Conservation (phyloP, 2,113 vertebrate genomes). For the Podiceps cristatus region DNA sequence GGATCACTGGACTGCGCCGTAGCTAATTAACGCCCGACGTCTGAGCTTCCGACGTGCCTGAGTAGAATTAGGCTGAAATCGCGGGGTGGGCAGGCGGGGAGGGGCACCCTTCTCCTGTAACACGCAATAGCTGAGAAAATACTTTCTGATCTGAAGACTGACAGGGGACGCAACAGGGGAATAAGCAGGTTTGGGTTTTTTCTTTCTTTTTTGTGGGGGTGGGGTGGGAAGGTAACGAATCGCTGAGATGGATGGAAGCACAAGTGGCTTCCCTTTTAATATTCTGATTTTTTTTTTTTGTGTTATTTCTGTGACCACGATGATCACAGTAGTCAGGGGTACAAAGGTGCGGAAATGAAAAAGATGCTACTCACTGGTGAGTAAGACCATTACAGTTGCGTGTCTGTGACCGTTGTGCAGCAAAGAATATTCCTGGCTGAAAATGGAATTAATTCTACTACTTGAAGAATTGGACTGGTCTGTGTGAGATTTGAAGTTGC, state of each 20-base stretch:
- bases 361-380: neutral
- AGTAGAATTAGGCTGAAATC: neutral
- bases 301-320: neutral
- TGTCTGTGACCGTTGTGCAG: neutral
- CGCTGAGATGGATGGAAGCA: neutral
- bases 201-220: neutral
- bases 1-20: neutral
- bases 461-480: slow-evolving; percentile 65
- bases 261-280: neutral
- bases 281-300: neutral
- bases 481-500: slow-evolving; percentile 54
- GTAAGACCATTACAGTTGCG: neutral
- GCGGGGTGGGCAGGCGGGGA: neutral
- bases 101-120: neutral
- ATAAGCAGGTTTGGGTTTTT: neutral
- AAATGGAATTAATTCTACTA: slow-evolving; percentile 45
- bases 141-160: neutral
- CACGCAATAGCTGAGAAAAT: neutral
- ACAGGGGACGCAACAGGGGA: neutral
- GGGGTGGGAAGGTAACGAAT: neutral
- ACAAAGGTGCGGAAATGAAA: neutral
- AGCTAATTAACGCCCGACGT: neutral
- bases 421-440: slow-evolving; percentile 48
- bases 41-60: neutral
- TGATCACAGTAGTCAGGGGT: neutral